phyloP scores from a whole-genome alignment of 2,113 vertebrate species.

The Centrocercus urophasianus region DNA sequence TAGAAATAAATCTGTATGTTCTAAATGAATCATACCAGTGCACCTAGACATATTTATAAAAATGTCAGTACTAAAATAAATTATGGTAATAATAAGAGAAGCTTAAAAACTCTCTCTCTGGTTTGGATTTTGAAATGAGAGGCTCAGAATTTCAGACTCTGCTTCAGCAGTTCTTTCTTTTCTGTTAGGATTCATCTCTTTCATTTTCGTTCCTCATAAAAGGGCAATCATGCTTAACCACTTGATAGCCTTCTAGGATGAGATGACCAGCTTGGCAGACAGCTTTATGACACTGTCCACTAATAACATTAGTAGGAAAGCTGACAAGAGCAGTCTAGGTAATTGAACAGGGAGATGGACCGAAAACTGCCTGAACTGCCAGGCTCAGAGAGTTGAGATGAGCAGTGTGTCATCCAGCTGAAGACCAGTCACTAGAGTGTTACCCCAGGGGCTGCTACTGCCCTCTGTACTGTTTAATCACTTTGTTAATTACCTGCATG shows the following conservation, averaged over 20 bases:
- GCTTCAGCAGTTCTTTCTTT: not conserved
- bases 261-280: not conserved
- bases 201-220: not conserved
- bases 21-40: not conserved
- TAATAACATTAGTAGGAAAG: not conserved
- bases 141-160: not conserved
- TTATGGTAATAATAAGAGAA: not conserved
- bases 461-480: not conserved
- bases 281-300: not conserved
- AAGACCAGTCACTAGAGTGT: not conserved
- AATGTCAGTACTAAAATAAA: not conserved
- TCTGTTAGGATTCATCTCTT: not conserved
- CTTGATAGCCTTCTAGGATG: not conserved
- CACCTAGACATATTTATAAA: not conserved
- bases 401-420: not conserved
- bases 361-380: not conserved
- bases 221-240: not conserved
- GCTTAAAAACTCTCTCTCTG: not conserved
- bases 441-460: not conserved
- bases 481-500: not conserved
- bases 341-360: not conserved
- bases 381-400: not conserved
- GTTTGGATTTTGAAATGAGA: not conserved
- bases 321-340: not conserved
- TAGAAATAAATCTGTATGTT: not conserved